Evolutionary conservation across 1,140 invertebrate genomes (phyloP).

Genomic region (Berghia stephanieae): DNA sequence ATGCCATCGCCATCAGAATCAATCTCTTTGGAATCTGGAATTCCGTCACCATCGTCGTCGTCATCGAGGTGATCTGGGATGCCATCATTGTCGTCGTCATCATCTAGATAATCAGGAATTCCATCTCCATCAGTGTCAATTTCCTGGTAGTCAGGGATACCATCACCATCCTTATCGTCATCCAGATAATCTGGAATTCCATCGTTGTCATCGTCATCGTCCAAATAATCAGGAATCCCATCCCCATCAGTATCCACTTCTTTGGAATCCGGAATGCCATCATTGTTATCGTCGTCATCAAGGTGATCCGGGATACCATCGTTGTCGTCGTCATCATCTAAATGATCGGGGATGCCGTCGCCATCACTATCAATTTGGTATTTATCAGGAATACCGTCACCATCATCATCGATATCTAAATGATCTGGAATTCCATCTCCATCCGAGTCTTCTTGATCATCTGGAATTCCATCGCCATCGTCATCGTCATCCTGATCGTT

Average conservation of each 20-base stretch:
- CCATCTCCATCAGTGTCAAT: slow-evolving; percentile 54
- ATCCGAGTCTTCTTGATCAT: slow-evolving; percentile 51
- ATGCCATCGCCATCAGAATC: slow-evolving; percentile 59
- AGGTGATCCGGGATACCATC: slow-evolving; percentile 58
- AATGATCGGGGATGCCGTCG: slow-evolving; percentile 46
- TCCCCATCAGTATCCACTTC: slow-evolving; percentile 57
- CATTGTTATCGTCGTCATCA: slow-evolving; percentile 52
- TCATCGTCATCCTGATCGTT: slow-evolving; percentile 51
- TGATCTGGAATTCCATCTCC: slow-evolving; percentile 59
- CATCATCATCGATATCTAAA: slow-evolving; percentile 51
- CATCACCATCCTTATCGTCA: slow-evolving; percentile 53
- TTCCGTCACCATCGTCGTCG: slow-evolving; percentile 54
- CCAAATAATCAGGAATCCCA: slow-evolving; percentile 57
- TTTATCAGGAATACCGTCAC: slow-evolving; percentile 56
- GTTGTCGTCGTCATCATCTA: slow-evolving; percentile 53
- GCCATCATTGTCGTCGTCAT: slow-evolving; percentile 50
- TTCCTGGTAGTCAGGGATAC: slow-evolving; percentile 56
- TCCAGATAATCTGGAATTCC: slow-evolving; percentile 54
- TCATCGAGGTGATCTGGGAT: slow-evolving; percentile 45
- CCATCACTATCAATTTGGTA: slow-evolving; percentile 47
- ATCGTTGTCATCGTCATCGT: slow-evolving; percentile 55
- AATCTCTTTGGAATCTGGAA: slow-evolving; percentile 49
- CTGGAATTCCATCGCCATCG: slow-evolving; percentile 59
- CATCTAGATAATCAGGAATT: slow-evolving; percentile 54
- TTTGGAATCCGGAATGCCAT: slow-evolving; percentile 58